Percentiles rank a stretch among this genome's conserved stretches.
These are phyloP conservation scores for Danio kyathit DNA, from an alignment of 2,797 vertebrate species.

Conservation along the genomic window DNA sequence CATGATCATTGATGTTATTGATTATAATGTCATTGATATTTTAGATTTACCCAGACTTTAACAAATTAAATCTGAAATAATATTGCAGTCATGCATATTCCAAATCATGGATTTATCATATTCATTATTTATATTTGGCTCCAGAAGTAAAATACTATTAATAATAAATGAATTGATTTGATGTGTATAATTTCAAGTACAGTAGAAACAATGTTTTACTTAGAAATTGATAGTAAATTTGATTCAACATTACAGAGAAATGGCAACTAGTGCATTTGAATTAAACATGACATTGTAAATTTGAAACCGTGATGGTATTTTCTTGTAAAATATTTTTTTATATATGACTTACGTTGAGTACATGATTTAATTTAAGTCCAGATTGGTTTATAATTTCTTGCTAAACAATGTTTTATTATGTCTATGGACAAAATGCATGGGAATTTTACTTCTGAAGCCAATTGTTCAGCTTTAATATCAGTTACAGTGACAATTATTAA, in stretches of 20 bases:
- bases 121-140: neutral
- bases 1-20: slow-evolving; percentile 7
- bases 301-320: too few species aligned
- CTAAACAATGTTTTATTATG: neutral
- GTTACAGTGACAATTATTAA: neutral
- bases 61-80: neutral
- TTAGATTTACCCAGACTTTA: neutral
- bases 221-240: too few species aligned
- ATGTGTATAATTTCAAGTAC: too few species aligned
- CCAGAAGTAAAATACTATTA: neutral
- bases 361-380: neutral
- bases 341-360: too few species aligned
- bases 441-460: neutral
- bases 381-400: neutral
- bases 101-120: neutral
- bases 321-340: too few species aligned
- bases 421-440: neutral
- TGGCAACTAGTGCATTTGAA: too few species aligned
- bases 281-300: too few species aligned
- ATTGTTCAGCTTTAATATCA: neutral
- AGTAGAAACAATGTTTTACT: too few species aligned
- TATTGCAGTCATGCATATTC: neutral
- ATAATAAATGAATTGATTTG: neutral
- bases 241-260: too few species aligned
- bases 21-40: slow-evolving; percentile 1